Evolutionary conservation across 2,888 invertebrate genomes (phyloP).

Genomic region (Phengaris alcon): DNA sequence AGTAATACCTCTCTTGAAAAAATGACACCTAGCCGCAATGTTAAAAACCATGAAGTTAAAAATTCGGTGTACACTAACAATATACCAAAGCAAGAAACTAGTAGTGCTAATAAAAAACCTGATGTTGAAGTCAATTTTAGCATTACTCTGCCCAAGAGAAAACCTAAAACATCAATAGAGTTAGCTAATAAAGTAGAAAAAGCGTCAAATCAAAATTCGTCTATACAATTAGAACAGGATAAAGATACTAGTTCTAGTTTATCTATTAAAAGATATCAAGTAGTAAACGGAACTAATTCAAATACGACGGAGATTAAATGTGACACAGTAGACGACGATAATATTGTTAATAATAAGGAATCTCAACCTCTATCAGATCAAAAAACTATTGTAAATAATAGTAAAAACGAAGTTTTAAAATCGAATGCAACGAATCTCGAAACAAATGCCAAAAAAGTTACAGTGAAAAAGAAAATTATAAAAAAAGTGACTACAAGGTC

Average conservation of each 20-base stretch:
- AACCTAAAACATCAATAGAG: conserved; percentile 46
- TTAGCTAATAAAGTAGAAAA: conserved; percentile 42
- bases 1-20: conserved; percentile 70
- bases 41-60: conserved; percentile 53
- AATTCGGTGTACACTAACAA: conserved; percentile 39
- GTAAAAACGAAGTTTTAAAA: conserved; percentile 53
- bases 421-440: conserved; percentile 52
- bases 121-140: conserved; percentile 73
- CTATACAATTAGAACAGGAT: conserved; percentile 40
- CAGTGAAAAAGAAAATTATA: conserved; percentile 70
- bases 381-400: conserved; percentile 46
- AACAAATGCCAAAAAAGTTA: conserved; percentile 61
- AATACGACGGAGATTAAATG: conserved; percentile 46
- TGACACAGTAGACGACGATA: conserved; percentile 44
- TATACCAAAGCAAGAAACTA: conserved; percentile 43
- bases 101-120: conserved; percentile 49
- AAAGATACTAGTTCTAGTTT: conserved; percentile 47
- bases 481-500: conserved; percentile 72
- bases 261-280: conserved; percentile 62
- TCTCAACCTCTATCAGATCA: conserved; percentile 42
- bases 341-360: conserved; percentile 48
- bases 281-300: conserved; percentile 49
- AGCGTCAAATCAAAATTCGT: conserved; percentile 40
- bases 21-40: conserved; percentile 52
- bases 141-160: conserved; percentile 66